Base-by-base conservation (phyloP, 2,888 invertebrate species). In the Pherbina coryleti region DNA sequence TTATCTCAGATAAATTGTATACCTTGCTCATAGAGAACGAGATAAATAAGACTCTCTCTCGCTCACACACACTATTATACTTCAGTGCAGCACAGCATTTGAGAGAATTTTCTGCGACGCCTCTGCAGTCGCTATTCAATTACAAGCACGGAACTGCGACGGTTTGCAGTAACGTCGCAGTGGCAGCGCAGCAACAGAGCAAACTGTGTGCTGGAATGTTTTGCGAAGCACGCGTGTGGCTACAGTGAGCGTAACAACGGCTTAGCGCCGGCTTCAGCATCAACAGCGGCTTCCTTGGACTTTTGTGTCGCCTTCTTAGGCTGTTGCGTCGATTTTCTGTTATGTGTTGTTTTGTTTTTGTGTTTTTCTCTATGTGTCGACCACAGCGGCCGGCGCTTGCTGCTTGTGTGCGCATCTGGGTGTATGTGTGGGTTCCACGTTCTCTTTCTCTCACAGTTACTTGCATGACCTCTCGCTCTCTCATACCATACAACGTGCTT, bases 51-150 rank as follows among this genome's bases (percentile, higher is more conserved):
- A 44, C 55, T 55, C 53, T 53, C 53, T n/a, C n/a, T 53, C 53
- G 5, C n/a, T 11, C 53, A 17, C 17, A 53, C 53, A 53, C 53
- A 55, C n/a, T 76, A 80, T 71, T 82, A 81, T 81, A 80, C 85
- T 44, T 34, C 69, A 69, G 25, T n/a, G 69, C n/a, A 55, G 55
- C 5, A 3, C 55, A 55, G 19, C n/a, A 14, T 14, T 44, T 11
- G 55, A 55, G 55, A 55, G 55, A 55, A 5, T 22, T n/a, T n/a
- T 2, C 5, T n/a, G 9, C 19, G 55, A 22, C 19, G 55, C 7
- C 55, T n/a, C 55, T 9, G 55, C 55, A 55, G 4, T 5, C 5
- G 4, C 53, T n/a, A 8, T 5, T 53, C 17, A 19, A 19, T 14
- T n/a, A 3, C 17, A 51, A 14, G 17, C 17, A 14, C 3, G 7